Evolutionary conservation across 2,797 vertebrate species (phyloP), one percentile per base, ranked within the genome.

Genomic region (Bryconaethiops microstoma): DNA sequence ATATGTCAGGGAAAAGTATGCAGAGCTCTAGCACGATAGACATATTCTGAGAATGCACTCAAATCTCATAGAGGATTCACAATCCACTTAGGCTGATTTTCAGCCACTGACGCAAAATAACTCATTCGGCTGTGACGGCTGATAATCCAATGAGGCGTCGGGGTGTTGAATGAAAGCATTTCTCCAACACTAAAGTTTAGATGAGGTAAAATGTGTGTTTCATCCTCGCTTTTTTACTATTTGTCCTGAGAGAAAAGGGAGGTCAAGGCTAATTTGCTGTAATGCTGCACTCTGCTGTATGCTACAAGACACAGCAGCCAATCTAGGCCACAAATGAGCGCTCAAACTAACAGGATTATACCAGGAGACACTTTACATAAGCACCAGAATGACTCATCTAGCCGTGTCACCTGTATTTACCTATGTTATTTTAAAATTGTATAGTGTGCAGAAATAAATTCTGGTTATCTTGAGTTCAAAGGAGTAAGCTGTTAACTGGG

Each of bases 221-320:
- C n/a, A 12, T 12, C 14, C 67, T 39, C 55, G 7, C n/a, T n/a
- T 7, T 21, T 45, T 74, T 48, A 60, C 35, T 5, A 2, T 40
- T 65, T 60, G 60, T 79, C 19, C 54, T 19, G 52, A 71, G 16
- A 45, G 29, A 52, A 52, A 13, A 14, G 21, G 78, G 14, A 70
- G 65, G 69, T 84, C 81, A 81, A 74, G 50, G 70, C 25, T 65
- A 63, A 77, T 50, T 42, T 62, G 62, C 42, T 68, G 80, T 85
- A 87, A 77, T 83, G 67, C 83, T 87, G 83, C 85, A 67, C 85
- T 76, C 85, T 87, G 77, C 76, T 87, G 85, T 83, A 71, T 64
- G 62, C 12, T 60, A 29, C 29, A 21, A 80, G 67, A 80, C 65
- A 78, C 57, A 78, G 64, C 85, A 82, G 12, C 63, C 64, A 48